Evolutionary conservation across 1,140 invertebrate genomes (phyloP).

Genomic region (Drosophila miranda): DNA sequence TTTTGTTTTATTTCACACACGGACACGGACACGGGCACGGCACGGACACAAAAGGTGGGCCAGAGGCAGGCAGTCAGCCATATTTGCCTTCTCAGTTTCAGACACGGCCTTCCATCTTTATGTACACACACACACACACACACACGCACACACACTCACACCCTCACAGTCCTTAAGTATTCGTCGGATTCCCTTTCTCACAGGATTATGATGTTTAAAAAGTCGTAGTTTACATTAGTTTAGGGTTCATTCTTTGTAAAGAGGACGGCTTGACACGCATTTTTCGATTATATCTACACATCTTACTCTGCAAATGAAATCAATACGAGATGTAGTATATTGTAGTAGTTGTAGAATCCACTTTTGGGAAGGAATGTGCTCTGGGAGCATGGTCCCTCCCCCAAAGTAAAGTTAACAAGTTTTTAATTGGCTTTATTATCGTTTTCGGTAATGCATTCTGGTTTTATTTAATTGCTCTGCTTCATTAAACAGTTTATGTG

Average conservation of each 20-base stretch:
- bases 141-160: conserved; percentile 1
- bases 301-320: conserved; percentile 41
- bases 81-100: conserved; percentile 45
- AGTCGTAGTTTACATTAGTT: conserved; percentile 54
- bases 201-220: conserved; percentile 41
- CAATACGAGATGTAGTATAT: not conserved
- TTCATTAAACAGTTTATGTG: conserved; percentile 76
- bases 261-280: conserved; percentile 78
- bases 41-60: conserved; percentile 63
- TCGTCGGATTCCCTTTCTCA: conserved; percentile 23
- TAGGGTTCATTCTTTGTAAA: conserved; percentile 64
- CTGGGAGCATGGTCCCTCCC: not conserved
- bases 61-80: conserved; percentile 49
- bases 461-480: conserved; percentile 70
- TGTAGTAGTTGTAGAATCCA: not conserved
- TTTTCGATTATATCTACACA: conserved; percentile 59
- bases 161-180: not conserved
- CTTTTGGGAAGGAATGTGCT: not conserved
- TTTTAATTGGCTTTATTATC: conserved; percentile 35
- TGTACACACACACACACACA: conserved; percentile 30
- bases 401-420: conserved; percentile 12
- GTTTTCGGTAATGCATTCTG: conserved; percentile 31
- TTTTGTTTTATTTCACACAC: conserved; percentile 64
- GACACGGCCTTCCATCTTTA: conserved; percentile 43
- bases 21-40: conserved; percentile 14